phyloP scores from a whole-genome alignment of 2,888 invertebrate genomes.

The Caenorhabditis parvicauda region DNA sequence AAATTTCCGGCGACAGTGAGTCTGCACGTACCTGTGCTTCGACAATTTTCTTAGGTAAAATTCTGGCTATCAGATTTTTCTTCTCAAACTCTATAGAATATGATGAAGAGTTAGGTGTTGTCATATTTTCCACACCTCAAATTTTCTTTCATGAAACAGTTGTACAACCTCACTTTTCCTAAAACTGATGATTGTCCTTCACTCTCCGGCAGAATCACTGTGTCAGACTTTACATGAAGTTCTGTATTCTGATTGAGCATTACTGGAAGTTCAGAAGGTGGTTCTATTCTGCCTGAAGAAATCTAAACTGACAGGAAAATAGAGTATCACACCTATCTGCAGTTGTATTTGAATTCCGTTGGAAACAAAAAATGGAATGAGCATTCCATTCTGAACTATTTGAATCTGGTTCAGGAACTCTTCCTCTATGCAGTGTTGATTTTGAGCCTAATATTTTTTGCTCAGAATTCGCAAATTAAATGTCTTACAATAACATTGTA shows the following conservation, averaged over 20 bases:
- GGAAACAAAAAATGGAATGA: conserved; percentile 44
- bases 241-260: conserved; percentile 34
- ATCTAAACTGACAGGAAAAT: too few relatives aligned
- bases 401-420: conserved; percentile 49
- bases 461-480: neutral
- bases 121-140: too few relatives aligned
- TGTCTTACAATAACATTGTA: conserved; percentile 38
- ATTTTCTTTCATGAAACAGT: too few relatives aligned
- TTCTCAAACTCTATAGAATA: too few relatives aligned
- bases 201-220: too few relatives aligned
- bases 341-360: conserved; percentile 37
- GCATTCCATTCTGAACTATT: conserved; percentile 43
- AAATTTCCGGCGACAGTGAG: conserved; percentile 8
- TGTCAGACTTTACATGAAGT: too few relatives aligned
- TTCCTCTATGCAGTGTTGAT: neutral
- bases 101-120: too few relatives aligned
- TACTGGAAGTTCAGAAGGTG: conserved; percentile 29
- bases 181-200: too few relatives aligned
- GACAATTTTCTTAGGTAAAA: conserved; percentile 19
- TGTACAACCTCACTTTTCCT: too few relatives aligned
- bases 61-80: conserved; percentile 9
- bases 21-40: too few relatives aligned
- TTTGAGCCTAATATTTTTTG: neutral
- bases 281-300: conserved; percentile 36
- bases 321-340: too few relatives aligned